Evolutionary conservation across 2,113 vertebrate species (phyloP).

Genomic region (Prochilodus magdalenae): DNA sequence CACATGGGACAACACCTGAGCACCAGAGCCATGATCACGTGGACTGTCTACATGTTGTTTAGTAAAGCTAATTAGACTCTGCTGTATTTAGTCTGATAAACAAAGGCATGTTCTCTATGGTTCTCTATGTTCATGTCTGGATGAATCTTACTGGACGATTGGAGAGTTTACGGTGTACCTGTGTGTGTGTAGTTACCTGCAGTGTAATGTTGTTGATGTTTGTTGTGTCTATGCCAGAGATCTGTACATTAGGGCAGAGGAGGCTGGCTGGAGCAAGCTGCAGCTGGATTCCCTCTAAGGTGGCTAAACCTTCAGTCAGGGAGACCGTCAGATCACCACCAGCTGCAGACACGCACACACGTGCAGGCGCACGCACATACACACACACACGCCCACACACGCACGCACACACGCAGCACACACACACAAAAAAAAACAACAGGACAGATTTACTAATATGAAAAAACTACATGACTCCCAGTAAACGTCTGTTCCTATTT

Average conservation of each 20-base stretch:
- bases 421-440: too few species aligned
- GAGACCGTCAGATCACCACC: constrained; percentile 96
- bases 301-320: constrained; percentile 91
- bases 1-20: too few species aligned
- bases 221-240: constrained; percentile 92
- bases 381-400: constrained; percentile 20
- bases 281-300: constrained; percentile 95
- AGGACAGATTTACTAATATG: too few species aligned
- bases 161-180: not conserved
- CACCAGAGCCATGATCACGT: too few species aligned
- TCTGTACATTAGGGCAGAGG: constrained; percentile 95
- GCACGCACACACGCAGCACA: too few species aligned
- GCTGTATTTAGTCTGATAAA: too few species aligned
- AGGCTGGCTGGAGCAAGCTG: constrained; percentile 89
- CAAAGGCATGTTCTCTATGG: too few species aligned
- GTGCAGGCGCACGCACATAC: constrained; percentile 39
- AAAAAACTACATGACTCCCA: too few species aligned
- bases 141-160: not conserved
- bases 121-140: too few species aligned
- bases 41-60: too few species aligned
- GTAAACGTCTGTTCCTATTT: too few species aligned
- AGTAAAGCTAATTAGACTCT: too few species aligned
- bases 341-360: constrained; percentile 70
- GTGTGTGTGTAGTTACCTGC: constrained; percentile 84
- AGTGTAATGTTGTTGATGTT: constrained; percentile 97